Conservation (phyloP, 2,797 vertebrate species). For the Acestrorhynchus altus region DNA sequence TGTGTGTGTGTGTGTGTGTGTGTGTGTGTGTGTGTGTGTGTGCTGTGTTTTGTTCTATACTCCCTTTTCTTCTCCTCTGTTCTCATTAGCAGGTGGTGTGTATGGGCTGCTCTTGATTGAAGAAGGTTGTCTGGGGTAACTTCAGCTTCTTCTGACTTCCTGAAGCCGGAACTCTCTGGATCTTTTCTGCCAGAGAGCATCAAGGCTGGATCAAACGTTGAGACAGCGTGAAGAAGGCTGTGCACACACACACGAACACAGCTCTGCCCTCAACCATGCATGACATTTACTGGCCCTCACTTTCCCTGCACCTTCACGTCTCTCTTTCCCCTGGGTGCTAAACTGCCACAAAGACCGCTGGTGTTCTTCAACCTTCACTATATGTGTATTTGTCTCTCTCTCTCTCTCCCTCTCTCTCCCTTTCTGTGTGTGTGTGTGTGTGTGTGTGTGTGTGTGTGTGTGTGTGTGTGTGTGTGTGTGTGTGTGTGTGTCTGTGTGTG, state of each 20-base stretch:
- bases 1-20: conserved; percentile 27
- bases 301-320: conserved; percentile 1
- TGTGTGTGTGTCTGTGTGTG: conserved; percentile 7
- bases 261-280: neutral
- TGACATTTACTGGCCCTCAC: conserved; percentile 22
- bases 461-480: conserved; percentile 15
- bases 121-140: conserved; percentile 6
- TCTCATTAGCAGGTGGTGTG: conserved; percentile 24
- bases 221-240: neutral
- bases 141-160: neutral
- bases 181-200: neutral
- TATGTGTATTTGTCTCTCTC: too few relatives aligned
- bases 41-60: neutral
- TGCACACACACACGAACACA: neutral
- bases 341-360: neutral
- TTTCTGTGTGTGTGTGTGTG: neutral
- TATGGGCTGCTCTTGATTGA: conserved; percentile 11
- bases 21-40: conserved; percentile 22
- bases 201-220: conserved; percentile 4
- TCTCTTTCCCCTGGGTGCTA: conserved; percentile 10
- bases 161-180: conserved; percentile 17
- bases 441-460: neutral
- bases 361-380: conserved; percentile 8
- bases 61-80: conserved; percentile 20
- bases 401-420: too few relatives aligned